Evolutionary conservation across 2,888 invertebrate genomes (phyloP).

Genomic region (Bombylius discolor): DNA sequence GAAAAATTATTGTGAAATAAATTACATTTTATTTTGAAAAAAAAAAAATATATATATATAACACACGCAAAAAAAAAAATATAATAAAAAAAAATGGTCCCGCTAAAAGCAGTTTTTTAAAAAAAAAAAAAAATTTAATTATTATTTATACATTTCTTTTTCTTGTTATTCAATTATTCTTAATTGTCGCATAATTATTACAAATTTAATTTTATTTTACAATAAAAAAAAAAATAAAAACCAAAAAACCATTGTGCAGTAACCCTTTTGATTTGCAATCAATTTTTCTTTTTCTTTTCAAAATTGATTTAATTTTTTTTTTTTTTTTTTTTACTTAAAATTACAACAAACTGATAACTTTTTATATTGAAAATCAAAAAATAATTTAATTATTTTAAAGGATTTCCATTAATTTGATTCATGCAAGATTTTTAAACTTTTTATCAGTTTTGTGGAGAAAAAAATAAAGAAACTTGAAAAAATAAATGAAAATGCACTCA

Average conservation of each 20-base stretch:
- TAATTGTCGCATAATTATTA: not conserved
- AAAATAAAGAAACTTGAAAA: too few relatives aligned
- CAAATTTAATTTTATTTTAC: not conserved
- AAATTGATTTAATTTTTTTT: too few relatives aligned
- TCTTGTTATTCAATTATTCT: not conserved
- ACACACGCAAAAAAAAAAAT: conserved; percentile 8
- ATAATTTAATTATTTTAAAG: too few relatives aligned
- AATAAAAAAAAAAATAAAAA: conserved; percentile 4
- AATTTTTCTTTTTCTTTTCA: not conserved
- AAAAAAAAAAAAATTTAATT: not conserved
- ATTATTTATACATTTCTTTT: not conserved
- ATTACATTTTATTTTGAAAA: not conserved
- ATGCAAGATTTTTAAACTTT: too few relatives aligned
- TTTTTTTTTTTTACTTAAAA: too few relatives aligned
- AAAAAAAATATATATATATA: not conserved
- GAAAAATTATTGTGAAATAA: not conserved
- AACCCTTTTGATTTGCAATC: conserved; percentile 11
- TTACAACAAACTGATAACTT: too few relatives aligned
- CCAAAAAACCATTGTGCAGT: conserved; percentile 18
- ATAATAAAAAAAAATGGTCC: conserved; percentile 8
- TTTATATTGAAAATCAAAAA: too few relatives aligned
- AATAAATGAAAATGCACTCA: too few relatives aligned
- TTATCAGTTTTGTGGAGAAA: too few relatives aligned
- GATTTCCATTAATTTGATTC: too few relatives aligned
- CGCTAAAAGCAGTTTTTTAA: conserved; percentile 13